phyloP scores from a whole-genome alignment of 1,140 invertebrate genomes.

The Ceratosolen solmsi region DNA sequence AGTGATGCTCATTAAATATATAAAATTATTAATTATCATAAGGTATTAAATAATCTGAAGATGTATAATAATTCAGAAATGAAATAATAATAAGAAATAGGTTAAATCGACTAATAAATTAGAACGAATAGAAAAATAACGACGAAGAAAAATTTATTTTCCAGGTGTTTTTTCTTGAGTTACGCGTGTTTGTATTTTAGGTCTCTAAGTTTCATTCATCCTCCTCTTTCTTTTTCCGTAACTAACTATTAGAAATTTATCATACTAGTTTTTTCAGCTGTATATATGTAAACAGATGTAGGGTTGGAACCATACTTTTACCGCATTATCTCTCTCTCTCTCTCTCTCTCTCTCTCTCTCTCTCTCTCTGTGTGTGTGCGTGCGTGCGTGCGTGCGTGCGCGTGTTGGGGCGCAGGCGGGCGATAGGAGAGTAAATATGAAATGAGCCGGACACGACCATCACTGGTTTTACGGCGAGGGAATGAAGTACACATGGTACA shows the following conservation, averaged over 20 bases:
- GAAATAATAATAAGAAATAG: no score
- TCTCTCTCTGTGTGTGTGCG: background rate
- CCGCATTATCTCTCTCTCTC: background rate
- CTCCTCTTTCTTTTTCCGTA: background rate
- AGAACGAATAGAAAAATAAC: background rate
- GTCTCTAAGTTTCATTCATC: background rate
- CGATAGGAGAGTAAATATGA: constrained; percentile 62
- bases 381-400: constrained; percentile 39
- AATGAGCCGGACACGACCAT: constrained; percentile 53
- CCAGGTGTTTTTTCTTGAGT: background rate
- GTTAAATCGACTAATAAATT: background rate
- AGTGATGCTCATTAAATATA: background rate
- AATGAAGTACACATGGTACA: background rate
- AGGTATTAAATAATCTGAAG: no score
- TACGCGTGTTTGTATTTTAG: background rate
- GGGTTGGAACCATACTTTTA: no score
- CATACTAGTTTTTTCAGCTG: constrained; percentile 2
- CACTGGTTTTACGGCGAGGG: background rate
- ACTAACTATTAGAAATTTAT: background rate
- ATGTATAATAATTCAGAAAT: no score
- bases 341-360: no score
- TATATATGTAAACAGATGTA: background rate
- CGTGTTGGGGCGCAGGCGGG: constrained; percentile 41
- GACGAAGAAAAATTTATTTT: background rate
- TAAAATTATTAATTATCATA: no score